Percentiles rank a stretch among this genome's conserved stretches.
These are phyloP conservation scores for Anguilla anguilla DNA, from an alignment of 2,797 vertebrate genomes.

Conservation along the genomic window DNA sequence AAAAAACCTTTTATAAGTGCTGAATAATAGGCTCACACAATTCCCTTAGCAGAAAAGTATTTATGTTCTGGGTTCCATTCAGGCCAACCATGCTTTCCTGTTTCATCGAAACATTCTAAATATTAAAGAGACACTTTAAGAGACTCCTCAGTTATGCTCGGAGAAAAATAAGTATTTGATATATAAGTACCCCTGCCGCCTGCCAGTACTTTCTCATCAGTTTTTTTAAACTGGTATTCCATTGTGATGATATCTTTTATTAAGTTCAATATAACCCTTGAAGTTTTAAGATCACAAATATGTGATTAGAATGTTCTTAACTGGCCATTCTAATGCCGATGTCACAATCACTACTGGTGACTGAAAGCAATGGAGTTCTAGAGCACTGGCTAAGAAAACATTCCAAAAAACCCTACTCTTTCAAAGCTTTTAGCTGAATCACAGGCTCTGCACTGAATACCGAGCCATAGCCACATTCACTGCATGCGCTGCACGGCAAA, in stretches of 20 bases:
- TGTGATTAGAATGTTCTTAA: too few relatives aligned
- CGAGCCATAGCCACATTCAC: background rate
- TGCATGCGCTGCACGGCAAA: background rate
- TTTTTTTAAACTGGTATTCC: background rate
- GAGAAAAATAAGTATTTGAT: background rate
- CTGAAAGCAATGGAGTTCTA: too few relatives aligned
- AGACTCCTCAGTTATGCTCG: background rate
- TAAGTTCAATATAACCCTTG: background rate
- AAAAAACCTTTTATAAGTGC: slow-evolving; percentile 39
- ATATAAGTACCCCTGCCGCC: background rate
- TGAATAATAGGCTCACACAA: background rate
- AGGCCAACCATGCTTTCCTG: background rate
- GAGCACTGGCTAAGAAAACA: too few relatives aligned
- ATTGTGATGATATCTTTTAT: background rate
- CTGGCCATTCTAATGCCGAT: background rate
- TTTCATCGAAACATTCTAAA: background rate
- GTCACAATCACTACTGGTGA: background rate
- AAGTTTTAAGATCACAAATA: background rate
- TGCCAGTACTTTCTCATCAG: background rate
- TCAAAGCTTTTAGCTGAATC: background rate
- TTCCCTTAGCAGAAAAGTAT: background rate
- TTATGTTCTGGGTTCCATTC: background rate
- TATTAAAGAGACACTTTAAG: background rate
- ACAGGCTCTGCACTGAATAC: background rate
- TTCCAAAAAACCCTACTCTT: background rate